Evolutionary conservation across 2,113 vertebrate genomes (phyloP).

Genomic region (Neolamprologus modestus): DNA sequence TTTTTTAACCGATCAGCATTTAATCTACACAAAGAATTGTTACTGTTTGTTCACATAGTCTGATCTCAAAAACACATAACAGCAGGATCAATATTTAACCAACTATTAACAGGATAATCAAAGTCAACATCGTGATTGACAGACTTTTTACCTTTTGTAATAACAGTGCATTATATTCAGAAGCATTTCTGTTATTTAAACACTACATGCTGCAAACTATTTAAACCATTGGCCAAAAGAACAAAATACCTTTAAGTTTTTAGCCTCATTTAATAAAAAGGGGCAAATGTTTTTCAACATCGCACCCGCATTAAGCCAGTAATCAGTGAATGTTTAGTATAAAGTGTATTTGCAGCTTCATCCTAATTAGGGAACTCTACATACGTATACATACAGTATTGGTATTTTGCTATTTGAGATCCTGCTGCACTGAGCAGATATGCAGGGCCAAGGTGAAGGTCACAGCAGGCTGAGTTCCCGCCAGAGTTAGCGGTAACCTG

Average conservation of each 20-base stretch:
- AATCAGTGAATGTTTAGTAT: background rate
- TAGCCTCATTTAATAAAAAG: background rate
- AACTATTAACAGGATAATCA: background rate
- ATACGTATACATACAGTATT: background rate
- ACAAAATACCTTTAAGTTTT: background rate
- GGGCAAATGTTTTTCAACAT: background rate
- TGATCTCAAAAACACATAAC: background rate
- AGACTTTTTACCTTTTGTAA: background rate
- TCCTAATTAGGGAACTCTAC: background rate
- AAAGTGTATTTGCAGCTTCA: background rate
- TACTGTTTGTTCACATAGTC: background rate
- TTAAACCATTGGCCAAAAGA: background rate
- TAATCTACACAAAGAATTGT: background rate
- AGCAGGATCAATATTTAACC: background rate
- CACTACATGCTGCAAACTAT: background rate
- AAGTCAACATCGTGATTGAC: background rate
- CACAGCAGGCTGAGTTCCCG: slow-evolving; percentile 42
- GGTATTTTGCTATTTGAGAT: background rate
- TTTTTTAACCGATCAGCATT: background rate
- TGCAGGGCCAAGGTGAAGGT: slow-evolving; percentile 63
- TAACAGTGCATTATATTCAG: background rate
- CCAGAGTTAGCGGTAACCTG: slow-evolving; percentile 62
- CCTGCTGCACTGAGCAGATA: slow-evolving; percentile 56
- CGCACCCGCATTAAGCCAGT: background rate
- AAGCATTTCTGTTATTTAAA: background rate